Base-by-base conservation (phyloP, 2,797 vertebrate genomes). In the Scarus forsteni region DNA sequence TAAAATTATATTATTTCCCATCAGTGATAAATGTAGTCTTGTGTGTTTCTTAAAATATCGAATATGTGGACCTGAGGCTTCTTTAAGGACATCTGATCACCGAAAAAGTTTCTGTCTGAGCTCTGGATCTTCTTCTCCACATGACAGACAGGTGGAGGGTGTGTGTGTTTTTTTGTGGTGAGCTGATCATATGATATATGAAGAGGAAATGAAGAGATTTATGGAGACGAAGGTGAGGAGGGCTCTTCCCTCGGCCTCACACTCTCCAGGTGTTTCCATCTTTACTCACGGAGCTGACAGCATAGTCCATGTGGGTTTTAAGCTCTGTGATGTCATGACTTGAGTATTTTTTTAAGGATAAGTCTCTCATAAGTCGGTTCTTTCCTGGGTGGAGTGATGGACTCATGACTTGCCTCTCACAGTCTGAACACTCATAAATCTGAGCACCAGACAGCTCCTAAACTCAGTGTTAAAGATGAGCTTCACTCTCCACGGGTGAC, bases 371-470 rank as follows among this genome's bases (percentile, higher is more conserved):
- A 79, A 89, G 75, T 87, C 85, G 83, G 83, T 80, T 75, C 48
- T 57, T 75, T 57, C 63, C 68, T 84, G 85, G 90, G 88, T 77
- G 88, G 79, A 78, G 81, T 72, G 52, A 57, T 69, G 40, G 61
- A 39, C 81, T 75, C 66, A 56, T 60, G 35, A 80, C 70, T 65
- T 86, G 42, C 13, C 12, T 88, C 80, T 77, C 79, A 80, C 60
- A 63, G 56, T 68, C 34, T 43, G 43, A 43, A 73, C 8, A 46
- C 46, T 45, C 60, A 61, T 34, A 58, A 1, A 42, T 2, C 8
- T 11, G 6, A 42, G 19, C 16, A 13, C 39, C 19, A 10, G 3
- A 5, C 8, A 12, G 14, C 36, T 50, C 44, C 12, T 11, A 35
- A 10, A 40, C 27, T 27, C 27, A 27, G n/a, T n/a, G n/a, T n/a